Percentiles rank a stretch among this genome's conserved stretches.
Conservation (phyloP, 1,140 invertebrate genomes). For the Tribolium castaneum region DNA sequence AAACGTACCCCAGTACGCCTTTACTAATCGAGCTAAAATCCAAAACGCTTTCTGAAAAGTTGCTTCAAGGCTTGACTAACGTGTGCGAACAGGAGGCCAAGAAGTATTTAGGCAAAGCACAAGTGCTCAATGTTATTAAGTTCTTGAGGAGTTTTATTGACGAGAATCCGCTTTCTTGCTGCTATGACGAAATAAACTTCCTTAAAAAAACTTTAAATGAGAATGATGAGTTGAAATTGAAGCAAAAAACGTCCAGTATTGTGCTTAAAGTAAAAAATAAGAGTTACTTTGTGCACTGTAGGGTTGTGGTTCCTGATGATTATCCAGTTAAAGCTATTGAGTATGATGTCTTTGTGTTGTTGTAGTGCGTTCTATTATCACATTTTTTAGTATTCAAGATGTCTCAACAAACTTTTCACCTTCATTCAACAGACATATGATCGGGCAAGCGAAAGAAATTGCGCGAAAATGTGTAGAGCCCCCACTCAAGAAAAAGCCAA, state of each 20-base stretch:
- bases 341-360: slow-evolving; percentile 62
- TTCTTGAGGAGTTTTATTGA: slow-evolving; percentile 77
- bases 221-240: slow-evolving; percentile 73
- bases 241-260: slow-evolving; percentile 75
- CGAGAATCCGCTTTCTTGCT: slow-evolving; percentile 79
- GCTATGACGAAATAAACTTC: slow-evolving; percentile 77
- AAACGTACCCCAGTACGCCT: slow-evolving; percentile 69
- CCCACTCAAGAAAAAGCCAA: slow-evolving; percentile 69
- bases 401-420: slow-evolving; percentile 76
- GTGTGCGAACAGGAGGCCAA: slow-evolving; percentile 76
- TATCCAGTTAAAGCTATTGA: slow-evolving; percentile 72
- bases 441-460: slow-evolving; percentile 76
- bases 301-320: slow-evolving; percentile 72
- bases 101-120: slow-evolving; percentile 71
- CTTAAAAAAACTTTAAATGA: slow-evolving; percentile 69
- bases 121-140: slow-evolving; percentile 68
- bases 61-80: slow-evolving; percentile 72
- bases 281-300: slow-evolving; percentile 71
- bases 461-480: slow-evolving; percentile 78
- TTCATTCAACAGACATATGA: slow-evolving; percentile 71
- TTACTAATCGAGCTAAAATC: slow-evolving; percentile 80
- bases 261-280: slow-evolving; percentile 70
- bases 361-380: not conserved
- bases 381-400: slow-evolving; percentile 67
- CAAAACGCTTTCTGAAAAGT: slow-evolving; percentile 74